Conservation (phyloP, 1,140 invertebrate species). For the Drosophila punjabiensis region DNA sequence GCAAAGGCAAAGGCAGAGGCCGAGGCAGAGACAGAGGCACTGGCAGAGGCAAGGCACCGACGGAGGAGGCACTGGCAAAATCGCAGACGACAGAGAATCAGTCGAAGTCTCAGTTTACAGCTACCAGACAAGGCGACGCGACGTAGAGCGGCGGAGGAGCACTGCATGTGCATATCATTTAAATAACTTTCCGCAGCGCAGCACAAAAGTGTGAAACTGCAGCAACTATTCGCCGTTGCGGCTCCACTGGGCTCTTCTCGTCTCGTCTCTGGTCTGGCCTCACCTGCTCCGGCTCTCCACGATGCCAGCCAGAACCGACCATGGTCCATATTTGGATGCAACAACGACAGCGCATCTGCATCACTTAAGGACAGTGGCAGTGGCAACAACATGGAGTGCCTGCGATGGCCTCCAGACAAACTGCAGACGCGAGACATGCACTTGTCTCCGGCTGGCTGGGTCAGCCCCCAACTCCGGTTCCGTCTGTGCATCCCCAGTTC, state of each 20-base stretch:
- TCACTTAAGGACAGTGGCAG: conserved; percentile 58
- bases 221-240: conserved; percentile 30
- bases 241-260: neutral
- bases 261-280: neutral
- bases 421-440: conserved; percentile 77
- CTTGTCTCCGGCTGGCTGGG: conserved; percentile 68
- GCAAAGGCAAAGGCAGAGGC: conserved; percentile 10
- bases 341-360: conserved; percentile 42
- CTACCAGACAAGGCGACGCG: conserved; percentile 63
- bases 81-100: conserved; percentile 33
- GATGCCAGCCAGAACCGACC: conserved; percentile 41
- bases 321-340: conserved; percentile 80
- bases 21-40: neutral
- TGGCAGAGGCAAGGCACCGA: conserved; percentile 3
- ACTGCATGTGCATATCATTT: conserved; percentile 78
- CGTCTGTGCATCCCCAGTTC: conserved; percentile 33
- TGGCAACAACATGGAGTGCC: conserved; percentile 51
- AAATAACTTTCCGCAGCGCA: conserved; percentile 69
- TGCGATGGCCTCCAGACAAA: conserved; percentile 77
- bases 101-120: conserved; percentile 75
- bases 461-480: conserved; percentile 35
- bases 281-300: conserved; percentile 12
- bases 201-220: conserved; percentile 78
- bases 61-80: conserved; percentile 15
- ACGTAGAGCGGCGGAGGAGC: conserved; percentile 21